Base-by-base conservation (phyloP, 2,888 invertebrate species). In the Protophormia terraenovae region DNA sequence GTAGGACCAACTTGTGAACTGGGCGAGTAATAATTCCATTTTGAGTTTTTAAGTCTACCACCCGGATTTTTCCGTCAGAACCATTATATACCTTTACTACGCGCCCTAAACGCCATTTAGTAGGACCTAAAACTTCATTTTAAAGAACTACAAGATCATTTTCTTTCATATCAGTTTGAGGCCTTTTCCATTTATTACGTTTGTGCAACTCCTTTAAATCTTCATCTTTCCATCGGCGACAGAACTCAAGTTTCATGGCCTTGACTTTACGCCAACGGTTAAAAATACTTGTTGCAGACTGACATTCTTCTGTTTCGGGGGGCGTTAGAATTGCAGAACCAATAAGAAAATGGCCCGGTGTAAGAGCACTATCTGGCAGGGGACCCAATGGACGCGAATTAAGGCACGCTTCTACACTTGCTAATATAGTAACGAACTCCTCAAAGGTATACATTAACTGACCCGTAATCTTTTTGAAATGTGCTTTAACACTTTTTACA, bases 181-280 rank as follows among this genome's bases (percentile, higher is more conserved):
- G 73, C 16, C 22, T 16, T 45, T 80, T 79, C 73, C 83, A 86
- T 53, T 84, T 84, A 22, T 60, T 60, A 4, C 84, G 76, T 41
- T 84, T 84, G 14, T 77, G 66, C 1, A 86, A 62, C 6, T 86
- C 77, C 32, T 79, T 83, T 2, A 86, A 50, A 50, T 83, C 83
- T 27, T 86, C 81, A 3, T 67, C 67, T 32, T 84, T 80, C 81
- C 78, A 86, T 1, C 83, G 53, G 2, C 38, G 19, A n/a, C 81
- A 73, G 14, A 86, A 75, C 24, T 62, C 72, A 10, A 78, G 62
- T 2, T 41, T 27, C 1, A 50, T 7, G 22, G 50, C 41, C 19
- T 72, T 72, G 2, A 47, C 19, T 60, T 66, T 58, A 19, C 50
- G 47, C 64, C 64, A 66, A 3, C 66, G 47, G n/a, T 80, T 73